Base-by-base conservation (phyloP, 2,797 vertebrate genomes). In the Sebastes nivosus region DNA sequence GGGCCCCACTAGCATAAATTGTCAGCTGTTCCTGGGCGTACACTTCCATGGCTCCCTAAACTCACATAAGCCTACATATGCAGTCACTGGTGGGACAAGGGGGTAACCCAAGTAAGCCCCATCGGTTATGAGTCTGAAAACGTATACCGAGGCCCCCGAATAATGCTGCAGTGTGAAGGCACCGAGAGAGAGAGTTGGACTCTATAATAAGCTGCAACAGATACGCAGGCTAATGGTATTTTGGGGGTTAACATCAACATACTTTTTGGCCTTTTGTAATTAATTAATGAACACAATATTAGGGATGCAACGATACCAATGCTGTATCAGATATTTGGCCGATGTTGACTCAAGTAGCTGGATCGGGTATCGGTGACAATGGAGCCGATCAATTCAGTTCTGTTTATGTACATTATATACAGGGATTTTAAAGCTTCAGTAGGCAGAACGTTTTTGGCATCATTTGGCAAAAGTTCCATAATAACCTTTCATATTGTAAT, bases 1-100 rank as follows among this genome's bases (percentile, higher is more conserved):
- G 93, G 94, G 93, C 93, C 94, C 93, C 94, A 89, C 92, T 85
- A 91, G 93, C 91, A 94, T 94, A 95, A 94, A 95, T 94, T 94
- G 93, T 94, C 93, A 94, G 94, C 94, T 94, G 94, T 94, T 94
- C 92, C 93, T 94, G 93, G 93, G 94, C 94, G 93, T 93, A 79
- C 90, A 88, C 90, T 93, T 93, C 90, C 88, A 91, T 75, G 85
- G 91, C 92, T 94, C 93, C 92, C 93, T 91, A 93, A 93, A 94
- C 94, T 93, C 93, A 89, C 89, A 91, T 93, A 94, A 94, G 92
- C 91, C 89, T 71, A 74, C 88, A 89, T 88, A 85, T 87, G 89
- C 87, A 89, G 91, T 54, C 75, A 60, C 88, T 81, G 92, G 80
- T 88, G 88, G 91, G 89, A 88, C 90, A 85, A 90, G 90, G 46